Evolutionary conservation across 2,113 vertebrate genomes (phyloP), one percentile per base, ranked within the genome.

Genomic region (Pterocles orientalis): DNA sequence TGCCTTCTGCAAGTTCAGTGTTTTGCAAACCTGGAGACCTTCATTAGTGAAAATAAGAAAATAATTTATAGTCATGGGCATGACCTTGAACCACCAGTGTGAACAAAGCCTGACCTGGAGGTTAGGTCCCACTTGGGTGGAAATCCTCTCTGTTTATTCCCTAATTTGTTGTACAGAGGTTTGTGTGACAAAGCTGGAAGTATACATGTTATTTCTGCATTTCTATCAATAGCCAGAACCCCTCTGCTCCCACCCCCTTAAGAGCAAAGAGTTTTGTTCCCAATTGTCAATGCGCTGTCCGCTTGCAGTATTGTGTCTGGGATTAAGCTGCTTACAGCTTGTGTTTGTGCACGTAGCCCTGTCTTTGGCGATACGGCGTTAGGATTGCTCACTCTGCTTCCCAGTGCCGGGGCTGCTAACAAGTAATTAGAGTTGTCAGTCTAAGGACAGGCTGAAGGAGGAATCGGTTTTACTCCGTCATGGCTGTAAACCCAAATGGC

Each of bases 381-480:
- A 45, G 68, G 71, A 53, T 71, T 60, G 71, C 80, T 90, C 61
- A 18, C 34, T 72, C 76, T 0, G 0, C 45, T 88, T 88, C 86
- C 60, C 39, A 3, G 0, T 33, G 79, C 68, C n/a, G 8, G 6
- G 51, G 24, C 66, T 36, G 26, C 87, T 86, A 65, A 68, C 64
- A 69, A 5, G 76, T 93, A 71, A 93, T 95, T 87, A 45, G 77
- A 79, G 31, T 61, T 95, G 93, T 89, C 93, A 95, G 77, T 89
- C 84, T 91, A 60, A 84, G 80, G 61, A 71, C 39, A 47, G 53
- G 72, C 85, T 92, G 88, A 65, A 77, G 66, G 61, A 96, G 76
- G 71, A 88, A 70, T 70, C 51, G 7, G 56, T 86, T 81, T 85
- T 66, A 51, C 72, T 83, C 85, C 1, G 0, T 62, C 11, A 9